Conservation (phyloP, 2,888 invertebrate species). For the Artemia sinica region DNA sequence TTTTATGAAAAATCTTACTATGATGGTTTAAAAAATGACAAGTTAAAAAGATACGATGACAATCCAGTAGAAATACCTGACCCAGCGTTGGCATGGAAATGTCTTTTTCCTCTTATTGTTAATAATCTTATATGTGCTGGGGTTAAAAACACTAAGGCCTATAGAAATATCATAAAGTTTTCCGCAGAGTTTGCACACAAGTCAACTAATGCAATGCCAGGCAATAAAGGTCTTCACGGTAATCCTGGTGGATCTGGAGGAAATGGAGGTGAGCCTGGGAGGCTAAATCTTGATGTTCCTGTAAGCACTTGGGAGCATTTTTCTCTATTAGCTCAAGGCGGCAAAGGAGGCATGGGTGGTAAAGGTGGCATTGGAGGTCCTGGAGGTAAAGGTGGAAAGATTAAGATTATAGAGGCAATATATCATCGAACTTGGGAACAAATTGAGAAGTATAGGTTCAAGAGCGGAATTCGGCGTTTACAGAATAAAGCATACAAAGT, state of each 20-base stretch:
- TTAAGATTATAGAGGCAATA: too few species aligned
- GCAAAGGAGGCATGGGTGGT: not conserved
- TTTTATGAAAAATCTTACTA: not conserved
- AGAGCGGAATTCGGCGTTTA: too few species aligned
- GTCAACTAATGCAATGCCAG: not conserved
- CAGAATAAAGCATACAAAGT: too few species aligned
- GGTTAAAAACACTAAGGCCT: not conserved
- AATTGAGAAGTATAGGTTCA: too few species aligned
- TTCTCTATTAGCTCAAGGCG: not conserved
- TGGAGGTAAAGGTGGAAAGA: too few species aligned
- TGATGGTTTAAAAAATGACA: not conserved
- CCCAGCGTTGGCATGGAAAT: not conserved
- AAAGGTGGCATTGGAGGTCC: not conserved
- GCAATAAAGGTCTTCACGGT: not conserved
- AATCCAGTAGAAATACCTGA: not conserved
- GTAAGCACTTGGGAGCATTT: not conserved
- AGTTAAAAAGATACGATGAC: not conserved
- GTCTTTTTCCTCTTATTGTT: not conserved
- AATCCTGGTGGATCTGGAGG: not conserved
- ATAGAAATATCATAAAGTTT: too few species aligned
- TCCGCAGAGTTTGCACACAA: not conserved
- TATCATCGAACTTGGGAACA: too few species aligned
- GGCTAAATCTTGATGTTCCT: not conserved
- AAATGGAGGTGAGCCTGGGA: not conserved
- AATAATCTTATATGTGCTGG: not conserved